Conservation (phyloP, 2,888 invertebrate species). For the Carabus problematicus region DNA sequence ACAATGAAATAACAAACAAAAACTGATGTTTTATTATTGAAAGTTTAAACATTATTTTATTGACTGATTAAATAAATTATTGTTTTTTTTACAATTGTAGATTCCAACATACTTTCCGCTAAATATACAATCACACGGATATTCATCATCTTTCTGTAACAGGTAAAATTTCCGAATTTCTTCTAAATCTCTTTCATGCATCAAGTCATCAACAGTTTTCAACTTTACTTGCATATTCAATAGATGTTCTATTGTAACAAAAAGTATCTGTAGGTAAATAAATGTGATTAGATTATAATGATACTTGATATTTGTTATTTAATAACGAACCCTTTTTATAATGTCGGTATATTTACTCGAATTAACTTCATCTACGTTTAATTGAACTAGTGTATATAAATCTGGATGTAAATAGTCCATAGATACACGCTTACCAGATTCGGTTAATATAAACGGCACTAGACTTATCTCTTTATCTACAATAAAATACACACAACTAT, state of each 20-base stretch:
- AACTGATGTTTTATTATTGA: no score
- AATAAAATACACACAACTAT: background rate
- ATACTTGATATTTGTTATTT: background rate
- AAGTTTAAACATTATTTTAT: no score
- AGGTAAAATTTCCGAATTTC: constrained; percentile 24
- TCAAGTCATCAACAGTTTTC: constrained; percentile 10
- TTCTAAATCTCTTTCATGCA: constrained; percentile 13
- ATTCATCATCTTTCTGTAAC: background rate
- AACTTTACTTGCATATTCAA: constrained; percentile 6
- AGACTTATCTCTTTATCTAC: background rate
- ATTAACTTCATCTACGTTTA: constrained; percentile 19
- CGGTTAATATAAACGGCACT: background rate
- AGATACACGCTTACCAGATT: background rate
- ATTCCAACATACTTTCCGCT: constrained; percentile 21
- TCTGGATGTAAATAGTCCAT: constrained; percentile 14
- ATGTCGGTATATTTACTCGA: background rate
- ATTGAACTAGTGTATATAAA: constrained; percentile 16
- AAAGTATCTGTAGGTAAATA: constrained; percentile 13
- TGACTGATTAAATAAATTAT: no score
- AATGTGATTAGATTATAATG: background rate
- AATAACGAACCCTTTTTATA: background rate
- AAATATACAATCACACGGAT: constrained; percentile 23
- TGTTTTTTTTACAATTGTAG: no score
- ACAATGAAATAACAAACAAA: no score
- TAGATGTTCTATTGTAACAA: constrained; percentile 10